A percentile compares a stretch with the other conserved stretches of the same genome.
Evolutionary conservation across 1,140 invertebrate species (phyloP).

Genomic region (Lucilia sericata): DNA sequence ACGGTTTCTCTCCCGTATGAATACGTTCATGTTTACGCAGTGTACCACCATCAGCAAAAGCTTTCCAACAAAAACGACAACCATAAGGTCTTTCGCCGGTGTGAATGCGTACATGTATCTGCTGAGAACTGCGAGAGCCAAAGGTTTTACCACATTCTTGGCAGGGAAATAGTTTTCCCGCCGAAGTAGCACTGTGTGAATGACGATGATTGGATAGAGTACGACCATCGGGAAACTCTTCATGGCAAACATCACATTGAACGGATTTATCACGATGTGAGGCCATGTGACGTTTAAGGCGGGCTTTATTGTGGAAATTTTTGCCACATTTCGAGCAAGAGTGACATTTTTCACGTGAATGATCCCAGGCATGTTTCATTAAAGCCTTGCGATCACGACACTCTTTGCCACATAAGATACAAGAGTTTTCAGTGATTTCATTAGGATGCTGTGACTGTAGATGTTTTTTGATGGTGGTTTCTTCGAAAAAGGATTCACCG

Average conservation of each 20-base stretch:
- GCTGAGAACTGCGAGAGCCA: slow-evolving; percentile 88
- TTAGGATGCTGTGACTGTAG: slow-evolving; percentile 57
- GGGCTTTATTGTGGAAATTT: slow-evolving; percentile 78
- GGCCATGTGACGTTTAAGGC: slow-evolving; percentile 74
- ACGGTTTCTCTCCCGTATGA: slow-evolving; percentile 96
- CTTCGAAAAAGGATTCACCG: slow-evolving; percentile 64
- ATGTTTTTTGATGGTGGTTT: slow-evolving; percentile 63
- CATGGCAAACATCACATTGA: slow-evolving; percentile 77
- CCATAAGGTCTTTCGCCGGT: slow-evolving; percentile 85
- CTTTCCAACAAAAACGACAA: slow-evolving; percentile 98
- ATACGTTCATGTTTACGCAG: slow-evolving; percentile 97
- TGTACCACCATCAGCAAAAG: slow-evolving; percentile 98
- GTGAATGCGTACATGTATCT: slow-evolving; percentile 91
- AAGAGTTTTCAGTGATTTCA: slow-evolving; percentile 68
- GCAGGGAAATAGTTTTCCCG: slow-evolving; percentile 83
- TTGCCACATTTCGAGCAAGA: slow-evolving; percentile 76
- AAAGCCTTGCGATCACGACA: slow-evolving; percentile 78
- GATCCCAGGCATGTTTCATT: slow-evolving; percentile 77
- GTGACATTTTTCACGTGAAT: slow-evolving; percentile 73
- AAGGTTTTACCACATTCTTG: slow-evolving; percentile 87
- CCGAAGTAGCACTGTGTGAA: slow-evolving; percentile 72
- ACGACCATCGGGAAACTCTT: slow-evolving; percentile 78
- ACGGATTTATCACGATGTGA: slow-evolving; percentile 79
- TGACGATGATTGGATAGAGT: slow-evolving; percentile 79
- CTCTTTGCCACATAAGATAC: slow-evolving; percentile 76